These are phyloP conservation scores for Siniperca knerii DNA, from an alignment of 2,113 vertebrate genomes.

Conservation along the genomic window DNA sequence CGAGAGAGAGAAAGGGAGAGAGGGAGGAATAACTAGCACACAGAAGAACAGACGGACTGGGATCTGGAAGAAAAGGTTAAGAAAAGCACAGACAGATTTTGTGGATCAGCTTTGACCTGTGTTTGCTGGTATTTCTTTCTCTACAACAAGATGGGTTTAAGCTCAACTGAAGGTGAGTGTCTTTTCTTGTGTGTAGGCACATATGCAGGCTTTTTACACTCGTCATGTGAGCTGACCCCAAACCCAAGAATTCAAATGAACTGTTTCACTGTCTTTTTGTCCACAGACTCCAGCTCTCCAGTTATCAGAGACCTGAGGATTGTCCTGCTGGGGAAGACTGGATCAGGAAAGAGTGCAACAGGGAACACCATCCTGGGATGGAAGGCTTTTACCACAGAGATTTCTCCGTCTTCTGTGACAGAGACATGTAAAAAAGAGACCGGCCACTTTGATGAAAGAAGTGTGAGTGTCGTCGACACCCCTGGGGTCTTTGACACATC, in stretches of 20 bases:
- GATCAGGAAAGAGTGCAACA: constrained; percentile 72
- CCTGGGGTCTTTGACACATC: constrained; percentile 75
- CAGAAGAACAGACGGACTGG: rapidly evolving
- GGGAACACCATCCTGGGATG: constrained; percentile 72
- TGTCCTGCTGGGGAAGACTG: constrained; percentile 70
- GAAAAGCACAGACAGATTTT: neutral
- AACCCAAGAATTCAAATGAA: neutral
- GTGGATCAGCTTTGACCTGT: neutral
- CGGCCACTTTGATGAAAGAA: neutral
- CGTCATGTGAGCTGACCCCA: neutral
- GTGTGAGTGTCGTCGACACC: constrained; percentile 70
- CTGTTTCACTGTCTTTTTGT: neutral
- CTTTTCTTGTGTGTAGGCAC: neutral
- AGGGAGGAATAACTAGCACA: neutral
- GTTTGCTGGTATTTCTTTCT: neutral
- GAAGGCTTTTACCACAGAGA: constrained; percentile 19
- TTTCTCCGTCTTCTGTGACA: constrained; percentile 7
- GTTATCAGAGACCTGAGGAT: constrained; percentile 36
- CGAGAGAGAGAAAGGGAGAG: neutral
- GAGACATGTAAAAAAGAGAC: neutral
- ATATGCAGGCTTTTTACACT: neutral
- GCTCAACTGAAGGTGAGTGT: neutral
- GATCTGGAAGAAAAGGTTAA: neutral
- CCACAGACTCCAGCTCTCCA: constrained; percentile 26
- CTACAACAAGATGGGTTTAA: constrained; percentile 29